These are phyloP conservation scores for Amblyjoppa proteus DNA, from an alignment of 2,888 invertebrate genomes.

Conservation along the genomic window DNA sequence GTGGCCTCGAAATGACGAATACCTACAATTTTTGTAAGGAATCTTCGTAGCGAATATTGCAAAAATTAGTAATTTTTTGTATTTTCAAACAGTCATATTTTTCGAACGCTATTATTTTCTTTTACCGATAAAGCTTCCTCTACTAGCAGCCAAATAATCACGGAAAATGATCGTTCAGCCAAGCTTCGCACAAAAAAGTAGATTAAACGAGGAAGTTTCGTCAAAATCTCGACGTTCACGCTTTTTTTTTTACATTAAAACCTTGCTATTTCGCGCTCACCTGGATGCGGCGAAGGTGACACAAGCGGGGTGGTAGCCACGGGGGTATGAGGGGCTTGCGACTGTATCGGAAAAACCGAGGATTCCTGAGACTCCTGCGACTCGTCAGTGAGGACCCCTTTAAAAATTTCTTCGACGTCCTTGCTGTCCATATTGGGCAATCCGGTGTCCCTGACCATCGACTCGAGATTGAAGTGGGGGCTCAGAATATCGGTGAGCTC, in stretches of 20 bases:
- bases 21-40: too few relatives aligned
- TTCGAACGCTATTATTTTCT: too few relatives aligned
- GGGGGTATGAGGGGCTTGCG: conserved; percentile 79
- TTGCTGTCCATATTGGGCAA: conserved; percentile 95
- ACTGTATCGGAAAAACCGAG: conserved; percentile 85
- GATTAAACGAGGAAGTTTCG: background rate
- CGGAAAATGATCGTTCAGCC: too few relatives aligned
- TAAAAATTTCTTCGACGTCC: conserved; percentile 96
- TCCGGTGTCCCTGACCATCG: conserved; percentile 89
- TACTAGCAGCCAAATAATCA: too few relatives aligned
- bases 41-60: too few relatives aligned
- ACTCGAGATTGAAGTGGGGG: conserved; percentile 91
- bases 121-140: too few relatives aligned
- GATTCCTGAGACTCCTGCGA: conserved; percentile 93
- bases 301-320: conserved; percentile 82
- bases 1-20: too few relatives aligned
- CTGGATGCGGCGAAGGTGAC: conserved; percentile 83
- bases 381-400: conserved; percentile 94
- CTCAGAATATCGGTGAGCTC: conserved; percentile 89
- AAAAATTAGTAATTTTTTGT: too few relatives aligned
- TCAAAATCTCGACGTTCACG: background rate
- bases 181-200: too few relatives aligned
- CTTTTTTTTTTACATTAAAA: background rate
- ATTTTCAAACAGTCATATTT: too few relatives aligned
- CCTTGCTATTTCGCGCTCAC: conserved; percentile 69